Evolutionary conservation across 2,797 vertebrate species (phyloP), one percentile per base, ranked within the genome.

Genomic region (Anomalospiza imberbis): DNA sequence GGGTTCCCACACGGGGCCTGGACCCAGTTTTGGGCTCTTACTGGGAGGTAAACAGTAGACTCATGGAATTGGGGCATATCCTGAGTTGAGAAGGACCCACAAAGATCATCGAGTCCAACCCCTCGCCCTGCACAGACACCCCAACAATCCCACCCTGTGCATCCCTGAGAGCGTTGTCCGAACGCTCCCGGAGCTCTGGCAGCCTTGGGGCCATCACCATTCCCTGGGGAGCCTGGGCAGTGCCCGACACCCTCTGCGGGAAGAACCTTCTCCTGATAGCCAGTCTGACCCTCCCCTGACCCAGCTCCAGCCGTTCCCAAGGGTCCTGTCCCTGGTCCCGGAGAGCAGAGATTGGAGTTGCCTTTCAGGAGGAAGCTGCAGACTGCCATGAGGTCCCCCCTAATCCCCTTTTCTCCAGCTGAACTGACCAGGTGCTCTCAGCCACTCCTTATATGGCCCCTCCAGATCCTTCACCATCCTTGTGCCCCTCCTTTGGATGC

Each of bases 261-360:
- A 32, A 61, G 66, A 38, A 18, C 22, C 40, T 62, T 54, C 31
- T 1, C 38, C 57, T 62, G 57, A 10, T 10, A 17, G 1, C 79
- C 66, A 45, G 1, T 1, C n/a, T 54, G 1, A 38, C 0, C 48
- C 7, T 62, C 4, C 28, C 6, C 12, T n/a, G 58, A 4, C 24
- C 1, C 67, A 47, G 58, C 40, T 63, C n/a, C 67, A 63, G 40
- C 29, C 1, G 0, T 54, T 54, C 57, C 34, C 22, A 17, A 0
- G 0, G 21, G 9, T 5, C 16, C 58, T 38, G 15, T 47, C 22
- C n/a, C 40, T 40, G 40, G 42, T 18, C 29, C 1, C 68, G 29
- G 42, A 45, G n/a, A 14, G 16, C 42, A 83, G 19, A 54, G 48
- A 2, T 24, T 1, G 0, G 40, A 24, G 34, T 3, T 48, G 10